Evolutionary conservation across 1,140 invertebrate species (phyloP).

Genomic region (Drosophila melanica): DNA sequence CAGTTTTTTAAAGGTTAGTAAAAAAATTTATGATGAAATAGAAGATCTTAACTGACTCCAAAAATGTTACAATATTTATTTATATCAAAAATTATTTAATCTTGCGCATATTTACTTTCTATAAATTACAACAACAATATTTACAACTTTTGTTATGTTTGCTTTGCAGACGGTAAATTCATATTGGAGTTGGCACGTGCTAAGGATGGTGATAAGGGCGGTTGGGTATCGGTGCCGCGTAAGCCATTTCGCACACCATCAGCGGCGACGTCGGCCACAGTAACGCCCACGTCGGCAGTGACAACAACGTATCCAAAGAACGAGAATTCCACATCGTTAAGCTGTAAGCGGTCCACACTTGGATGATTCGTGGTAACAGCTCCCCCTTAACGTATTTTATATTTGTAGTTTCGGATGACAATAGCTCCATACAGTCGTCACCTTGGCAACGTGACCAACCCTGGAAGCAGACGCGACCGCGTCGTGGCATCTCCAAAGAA

Average conservation of each 20-base stretch:
- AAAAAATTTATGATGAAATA: not conserved
- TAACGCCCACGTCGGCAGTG: conserved; percentile 85
- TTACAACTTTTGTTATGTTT: not conserved
- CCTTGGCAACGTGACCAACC: conserved; percentile 94
- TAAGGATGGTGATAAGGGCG: conserved; percentile 91
- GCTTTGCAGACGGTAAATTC: conserved; percentile 91
- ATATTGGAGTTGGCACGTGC: conserved; percentile 93
- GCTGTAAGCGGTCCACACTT: conserved; percentile 73
- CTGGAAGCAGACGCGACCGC: conserved; percentile 92
- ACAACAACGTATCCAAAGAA: conserved; percentile 85
- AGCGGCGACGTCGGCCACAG: conserved; percentile 79
- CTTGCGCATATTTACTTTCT: not conserved
- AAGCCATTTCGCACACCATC: conserved; percentile 93
- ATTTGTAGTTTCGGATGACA: conserved; percentile 91
- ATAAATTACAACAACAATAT: conserved; percentile 1
- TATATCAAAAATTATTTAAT: not conserved
- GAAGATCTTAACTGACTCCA: not conserved
- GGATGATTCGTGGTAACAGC: not conserved
- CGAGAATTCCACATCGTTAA: conserved; percentile 84
- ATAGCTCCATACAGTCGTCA: conserved; percentile 93
- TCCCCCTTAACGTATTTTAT: not conserved
- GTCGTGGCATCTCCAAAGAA: conserved; percentile 89
- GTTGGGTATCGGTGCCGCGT: conserved; percentile 93
- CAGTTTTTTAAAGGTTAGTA: conserved; percentile 85
- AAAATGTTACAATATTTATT: not conserved